Base-by-base conservation (phyloP, 53 echinoderm and acorn worm genomes). In the Holothuria leucospilota region DNA sequence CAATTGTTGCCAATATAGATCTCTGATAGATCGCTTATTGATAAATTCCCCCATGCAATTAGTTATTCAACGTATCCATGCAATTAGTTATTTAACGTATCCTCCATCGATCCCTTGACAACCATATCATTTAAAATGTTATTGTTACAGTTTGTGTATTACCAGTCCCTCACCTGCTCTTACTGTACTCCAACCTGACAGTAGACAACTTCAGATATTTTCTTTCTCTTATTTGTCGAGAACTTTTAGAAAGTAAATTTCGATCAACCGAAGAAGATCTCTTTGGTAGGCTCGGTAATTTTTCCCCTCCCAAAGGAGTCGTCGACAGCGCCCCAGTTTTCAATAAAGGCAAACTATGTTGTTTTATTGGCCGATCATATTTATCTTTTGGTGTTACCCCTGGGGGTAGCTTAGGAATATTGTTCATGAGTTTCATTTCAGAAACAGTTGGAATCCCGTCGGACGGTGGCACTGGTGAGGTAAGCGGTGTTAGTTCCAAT, bases 181-280 rank as follows among this genome's bases (percentile, higher is more conserved):
- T 59, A 38, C 80, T 80, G 39, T 80, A 80, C 59, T 80, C 80
- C 25, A 80, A 56, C 29, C 80, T 80, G 27, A 80, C 80, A 29
- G 80, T 80, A 29, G 80, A 80, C 26, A 80, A 30, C 38, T 80
- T 80, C 56, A 80, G n/a, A 80, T 80, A 80, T 80, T 80, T 59
- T 11, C 80, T 59, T 34, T 80, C 80, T 59, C 61, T 59, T 30
- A 59, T 39, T 29, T 59, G 59, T 18, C 80, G 80, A 38, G 29
- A 30, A 38, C 62, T 80, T 28, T 29, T 26, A 21, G 14, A 16
- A 34, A 38, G 30, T 29, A 61, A 21, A 60, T 59, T 67, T 8
- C 84, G 42, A 49, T 83, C 84, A 9, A 83, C 84, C 1, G 84
- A 83, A 21, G 84, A 64, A 10, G 84, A 20, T 29, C 84, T 29